phyloP scores from a whole-genome alignment of 2,113 vertebrate species.

The Bathybates hornii region DNA sequence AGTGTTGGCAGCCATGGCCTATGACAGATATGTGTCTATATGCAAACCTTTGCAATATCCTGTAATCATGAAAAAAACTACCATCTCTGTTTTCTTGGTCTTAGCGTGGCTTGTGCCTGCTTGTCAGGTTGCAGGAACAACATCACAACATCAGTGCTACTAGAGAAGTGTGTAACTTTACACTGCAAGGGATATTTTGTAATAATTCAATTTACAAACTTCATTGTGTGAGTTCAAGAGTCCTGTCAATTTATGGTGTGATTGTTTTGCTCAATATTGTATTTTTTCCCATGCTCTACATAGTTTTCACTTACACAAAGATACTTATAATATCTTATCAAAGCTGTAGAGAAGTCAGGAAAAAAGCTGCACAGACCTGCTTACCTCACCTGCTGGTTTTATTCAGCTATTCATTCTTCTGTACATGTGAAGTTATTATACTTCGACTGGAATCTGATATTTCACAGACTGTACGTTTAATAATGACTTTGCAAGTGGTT shows the following conservation, averaged over 20 bases:
- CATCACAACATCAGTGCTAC: not conserved
- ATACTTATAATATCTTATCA: not conserved
- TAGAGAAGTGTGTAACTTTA: not conserved
- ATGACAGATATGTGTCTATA: not conserved
- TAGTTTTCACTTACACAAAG: not conserved
- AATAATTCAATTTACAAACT: too few relatives aligned
- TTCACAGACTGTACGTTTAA: not conserved
- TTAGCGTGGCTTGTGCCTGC: not conserved
- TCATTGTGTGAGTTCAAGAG: too few relatives aligned
- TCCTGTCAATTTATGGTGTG: too few relatives aligned
- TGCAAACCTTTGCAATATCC: not conserved
- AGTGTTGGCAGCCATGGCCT: conserved; percentile 13
- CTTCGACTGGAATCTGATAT: not conserved
- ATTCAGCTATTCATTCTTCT: not conserved
- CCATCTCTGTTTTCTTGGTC: not conserved
- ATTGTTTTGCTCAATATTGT: too few relatives aligned
- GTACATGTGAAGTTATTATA: not conserved
- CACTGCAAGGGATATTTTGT: not conserved
- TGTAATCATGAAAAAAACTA: not conserved
- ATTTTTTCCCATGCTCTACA: too few relatives aligned
- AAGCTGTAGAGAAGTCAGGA: not conserved
- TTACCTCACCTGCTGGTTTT: not conserved
- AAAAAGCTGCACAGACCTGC: not conserved
- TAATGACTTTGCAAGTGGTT: not conserved
- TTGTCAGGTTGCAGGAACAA: not conserved